Conservation (phyloP, 2,797 vertebrate species). For the Selene dorsalis region DNA sequence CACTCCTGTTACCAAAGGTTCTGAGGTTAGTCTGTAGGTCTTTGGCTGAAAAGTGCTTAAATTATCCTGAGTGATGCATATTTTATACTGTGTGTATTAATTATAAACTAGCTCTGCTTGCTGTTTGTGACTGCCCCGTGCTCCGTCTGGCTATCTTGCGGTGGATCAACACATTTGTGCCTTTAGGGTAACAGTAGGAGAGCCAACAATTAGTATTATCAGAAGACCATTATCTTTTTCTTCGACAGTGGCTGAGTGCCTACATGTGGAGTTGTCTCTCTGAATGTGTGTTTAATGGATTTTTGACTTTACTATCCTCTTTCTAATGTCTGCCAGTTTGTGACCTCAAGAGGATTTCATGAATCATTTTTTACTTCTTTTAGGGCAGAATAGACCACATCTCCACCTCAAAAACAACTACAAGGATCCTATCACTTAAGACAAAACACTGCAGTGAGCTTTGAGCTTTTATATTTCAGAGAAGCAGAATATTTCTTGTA, state of each 20-base stretch:
- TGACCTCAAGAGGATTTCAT: conserved; percentile 26
- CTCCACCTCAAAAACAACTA: conserved; percentile 26
- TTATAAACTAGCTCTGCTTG: conserved; percentile 74
- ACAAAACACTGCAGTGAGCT: conserved; percentile 43
- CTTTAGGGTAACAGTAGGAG: conserved; percentile 61
- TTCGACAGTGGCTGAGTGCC: conserved; percentile 39
- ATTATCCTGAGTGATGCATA: conserved; percentile 76
- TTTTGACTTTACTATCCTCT: conserved; percentile 44
- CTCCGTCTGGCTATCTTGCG: conserved; percentile 58
- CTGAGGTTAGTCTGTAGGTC: conserved; percentile 57
- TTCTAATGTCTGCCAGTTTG: conserved; percentile 15
- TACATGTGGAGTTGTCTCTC: conserved; percentile 47
- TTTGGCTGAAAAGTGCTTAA: conserved; percentile 66
- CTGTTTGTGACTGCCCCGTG: conserved; percentile 63
- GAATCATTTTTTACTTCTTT: conserved; percentile 56
- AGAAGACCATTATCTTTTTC: conserved; percentile 64
- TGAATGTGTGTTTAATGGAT: conserved; percentile 57
- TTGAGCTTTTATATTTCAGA: conserved; percentile 34
- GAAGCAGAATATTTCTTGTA: conserved; percentile 27
- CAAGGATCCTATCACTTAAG: conserved; percentile 32
- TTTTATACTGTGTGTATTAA: conserved; percentile 79
- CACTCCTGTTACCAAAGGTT: conserved; percentile 36
- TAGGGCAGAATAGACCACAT: conserved; percentile 45
- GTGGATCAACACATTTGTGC: conserved; percentile 73
- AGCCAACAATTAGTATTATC: conserved; percentile 71